Percentiles rank a stretch among this genome's conserved stretches.
Evolutionary conservation across 2,113 vertebrate species (phyloP).

Genomic region (Cyanoramphus novaezelandiae): DNA sequence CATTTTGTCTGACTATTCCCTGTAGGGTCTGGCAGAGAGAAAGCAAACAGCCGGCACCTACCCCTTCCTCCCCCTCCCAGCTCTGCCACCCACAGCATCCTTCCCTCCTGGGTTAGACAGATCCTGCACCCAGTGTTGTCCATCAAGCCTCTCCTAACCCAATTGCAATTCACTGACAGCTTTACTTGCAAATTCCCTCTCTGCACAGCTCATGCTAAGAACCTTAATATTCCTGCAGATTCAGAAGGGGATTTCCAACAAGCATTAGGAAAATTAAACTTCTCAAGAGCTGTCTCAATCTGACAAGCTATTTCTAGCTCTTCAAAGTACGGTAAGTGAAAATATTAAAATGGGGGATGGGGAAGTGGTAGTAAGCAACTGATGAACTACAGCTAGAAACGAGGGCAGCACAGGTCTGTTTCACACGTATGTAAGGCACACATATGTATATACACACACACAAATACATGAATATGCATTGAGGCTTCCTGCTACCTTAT

Average conservation of each 20-base stretch:
- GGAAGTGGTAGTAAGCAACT: not conserved
- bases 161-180: not conserved
- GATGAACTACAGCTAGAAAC: not conserved
- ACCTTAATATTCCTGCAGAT: conserved; percentile 65
- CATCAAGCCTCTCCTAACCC: not conserved
- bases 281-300: conserved; percentile 63
- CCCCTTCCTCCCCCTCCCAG: not conserved
- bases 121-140: not conserved
- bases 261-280: conserved; percentile 74
- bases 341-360: conserved; percentile 22
- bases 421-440: not conserved
- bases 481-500: not conserved
- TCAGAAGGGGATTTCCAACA: conserved; percentile 63
- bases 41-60: not conserved
- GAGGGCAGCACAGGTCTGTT: not conserved
- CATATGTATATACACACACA: accelerated
- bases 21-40: not conserved
- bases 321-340: conserved; percentile 39
- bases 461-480: not conserved
- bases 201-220: conserved; percentile 52
- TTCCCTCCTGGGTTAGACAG: not conserved
- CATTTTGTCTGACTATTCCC: not conserved
- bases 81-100: not conserved
- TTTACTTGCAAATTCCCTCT: conserved; percentile 34
- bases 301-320: conserved; percentile 64